Conservation (phyloP, 2,888 invertebrate genomes). For the Fragum sueziense region DNA sequence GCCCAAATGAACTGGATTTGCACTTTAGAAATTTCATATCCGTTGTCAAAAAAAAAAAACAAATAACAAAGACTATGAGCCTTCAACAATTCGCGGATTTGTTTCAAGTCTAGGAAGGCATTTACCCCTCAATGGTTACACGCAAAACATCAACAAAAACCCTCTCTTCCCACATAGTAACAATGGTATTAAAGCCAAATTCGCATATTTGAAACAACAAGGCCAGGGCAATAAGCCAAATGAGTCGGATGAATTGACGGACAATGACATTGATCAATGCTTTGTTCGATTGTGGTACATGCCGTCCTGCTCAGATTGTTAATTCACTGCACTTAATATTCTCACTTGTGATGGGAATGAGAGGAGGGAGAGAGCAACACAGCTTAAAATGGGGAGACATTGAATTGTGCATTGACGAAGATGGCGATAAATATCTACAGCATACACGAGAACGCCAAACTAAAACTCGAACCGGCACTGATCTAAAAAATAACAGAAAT, state of each 20-base stretch:
- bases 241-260: slow-evolving; percentile 14
- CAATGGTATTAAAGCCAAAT: slow-evolving; percentile 15
- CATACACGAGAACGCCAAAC: slow-evolving; percentile 31
- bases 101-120: slow-evolving; percentile 16
- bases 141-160: slow-evolving; percentile 19
- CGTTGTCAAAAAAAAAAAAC: slow-evolving; percentile 13
- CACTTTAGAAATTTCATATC: slow-evolving; percentile 19
- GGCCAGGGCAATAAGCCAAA: slow-evolving; percentile 18
- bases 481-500: slow-evolving; percentile 17
- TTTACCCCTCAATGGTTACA: background rate
- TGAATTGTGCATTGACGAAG: slow-evolving; percentile 21
- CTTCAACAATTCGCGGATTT: slow-evolving; percentile 22
- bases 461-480: slow-evolving; percentile 19
- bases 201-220: background rate
- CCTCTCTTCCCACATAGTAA: slow-evolving; percentile 22
- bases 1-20: background rate
- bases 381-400: slow-evolving; percentile 28
- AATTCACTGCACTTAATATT: slow-evolving; percentile 19
- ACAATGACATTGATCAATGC: slow-evolving; percentile 13
- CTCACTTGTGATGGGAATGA: slow-evolving; percentile 29
- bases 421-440: slow-evolving; percentile 14
- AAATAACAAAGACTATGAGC: slow-evolving; percentile 28
- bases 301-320: background rate
- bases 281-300: slow-evolving; percentile 9
- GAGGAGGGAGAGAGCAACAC: slow-evolving; percentile 27